Evolutionary conservation across 1,140 invertebrate species (phyloP).

Genomic region (Calephelis virginiensis): DNA sequence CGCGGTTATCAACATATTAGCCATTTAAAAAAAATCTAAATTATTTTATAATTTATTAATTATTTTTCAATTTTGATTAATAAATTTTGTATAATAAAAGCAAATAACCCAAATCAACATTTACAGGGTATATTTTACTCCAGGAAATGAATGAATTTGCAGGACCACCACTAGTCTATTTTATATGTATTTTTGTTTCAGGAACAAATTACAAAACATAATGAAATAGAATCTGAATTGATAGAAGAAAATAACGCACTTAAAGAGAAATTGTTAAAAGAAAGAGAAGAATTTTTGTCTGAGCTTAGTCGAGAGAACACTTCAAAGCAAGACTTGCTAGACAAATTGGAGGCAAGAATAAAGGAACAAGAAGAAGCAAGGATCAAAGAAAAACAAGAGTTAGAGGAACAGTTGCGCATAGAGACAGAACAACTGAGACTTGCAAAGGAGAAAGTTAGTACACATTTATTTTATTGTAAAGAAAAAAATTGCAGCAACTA

Average conservation of each 20-base stretch:
- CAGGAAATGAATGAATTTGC: no score
- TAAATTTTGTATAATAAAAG: no score
- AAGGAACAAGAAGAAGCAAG: slow-evolving; percentile 55
- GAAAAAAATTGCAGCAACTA: no score
- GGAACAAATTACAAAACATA: slow-evolving; percentile 60
- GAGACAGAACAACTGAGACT: slow-evolving; percentile 54
- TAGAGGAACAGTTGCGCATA: slow-evolving; percentile 43
- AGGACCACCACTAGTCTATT: no score
- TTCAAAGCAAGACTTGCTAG: slow-evolving; percentile 74
- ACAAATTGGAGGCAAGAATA: slow-evolving; percentile 57
- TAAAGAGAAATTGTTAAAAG: slow-evolving; percentile 69
- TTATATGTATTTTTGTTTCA: slow-evolving; percentile 27
- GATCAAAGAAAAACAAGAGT: slow-evolving; percentile 50
- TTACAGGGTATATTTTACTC: no score
- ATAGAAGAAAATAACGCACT: slow-evolving; percentile 62
- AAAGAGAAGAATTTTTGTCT: slow-evolving; percentile 70
- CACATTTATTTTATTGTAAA: not conserved
- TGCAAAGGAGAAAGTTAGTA: slow-evolving; percentile 56
- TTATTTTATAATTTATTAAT: no score
- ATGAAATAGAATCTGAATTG: slow-evolving; percentile 54
- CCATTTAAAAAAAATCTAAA: no score
- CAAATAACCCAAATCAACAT: no score
- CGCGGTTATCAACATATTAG: no score
- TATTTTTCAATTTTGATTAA: no score
- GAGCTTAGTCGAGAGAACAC: slow-evolving; percentile 72